A percentile compares a stretch with the other conserved stretches of the same genome.
Evolutionary conservation across 2,113 vertebrate genomes (phyloP).

Genomic region (Seriola aureovittata): DNA sequence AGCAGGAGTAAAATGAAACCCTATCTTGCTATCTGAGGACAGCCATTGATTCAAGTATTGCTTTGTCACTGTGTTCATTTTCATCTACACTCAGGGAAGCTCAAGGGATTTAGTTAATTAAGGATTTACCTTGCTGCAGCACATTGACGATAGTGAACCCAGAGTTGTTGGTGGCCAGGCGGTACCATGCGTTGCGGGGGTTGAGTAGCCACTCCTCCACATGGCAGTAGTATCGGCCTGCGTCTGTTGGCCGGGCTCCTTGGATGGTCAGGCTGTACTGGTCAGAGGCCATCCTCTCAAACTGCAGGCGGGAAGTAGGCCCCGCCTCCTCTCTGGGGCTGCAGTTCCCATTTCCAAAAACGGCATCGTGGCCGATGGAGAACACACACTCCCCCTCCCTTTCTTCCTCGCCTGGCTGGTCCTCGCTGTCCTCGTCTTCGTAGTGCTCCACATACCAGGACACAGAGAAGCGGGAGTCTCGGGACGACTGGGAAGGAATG

Average conservation of each 20-base stretch:
- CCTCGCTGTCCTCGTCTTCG: conserved; percentile 65
- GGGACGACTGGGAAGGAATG: conserved; percentile 91
- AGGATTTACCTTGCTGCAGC: conserved; percentile 86
- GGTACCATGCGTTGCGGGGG: conserved; percentile 93
- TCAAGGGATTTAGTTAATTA: neutral
- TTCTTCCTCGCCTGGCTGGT: conserved; percentile 43
- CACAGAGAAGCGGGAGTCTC: conserved; percentile 93
- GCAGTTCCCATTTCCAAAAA: conserved; percentile 91
- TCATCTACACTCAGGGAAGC: neutral
- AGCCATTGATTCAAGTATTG: neutral
- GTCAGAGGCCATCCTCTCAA: conserved; percentile 89
- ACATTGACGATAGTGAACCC: conserved; percentile 89
- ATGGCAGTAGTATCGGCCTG: conserved; percentile 92
- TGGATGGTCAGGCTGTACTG: conserved; percentile 93
- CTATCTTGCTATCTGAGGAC: neutral
- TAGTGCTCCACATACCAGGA: conserved; percentile 90
- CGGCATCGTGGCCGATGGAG: conserved; percentile 86
- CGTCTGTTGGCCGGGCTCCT: conserved; percentile 83
- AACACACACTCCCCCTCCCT: conserved; percentile 83
- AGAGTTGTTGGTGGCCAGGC: conserved; percentile 91
- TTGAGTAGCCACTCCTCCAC: conserved; percentile 96
- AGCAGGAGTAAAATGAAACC: conserved; percentile 4
- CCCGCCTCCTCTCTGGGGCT: conserved; percentile 85
- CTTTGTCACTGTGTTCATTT: conserved; percentile 9
- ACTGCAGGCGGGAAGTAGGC: conserved; percentile 89